These are phyloP conservation scores for Menidia beryllina DNA, from an alignment of 2,113 vertebrate genomes.

Conservation along the genomic window DNA sequence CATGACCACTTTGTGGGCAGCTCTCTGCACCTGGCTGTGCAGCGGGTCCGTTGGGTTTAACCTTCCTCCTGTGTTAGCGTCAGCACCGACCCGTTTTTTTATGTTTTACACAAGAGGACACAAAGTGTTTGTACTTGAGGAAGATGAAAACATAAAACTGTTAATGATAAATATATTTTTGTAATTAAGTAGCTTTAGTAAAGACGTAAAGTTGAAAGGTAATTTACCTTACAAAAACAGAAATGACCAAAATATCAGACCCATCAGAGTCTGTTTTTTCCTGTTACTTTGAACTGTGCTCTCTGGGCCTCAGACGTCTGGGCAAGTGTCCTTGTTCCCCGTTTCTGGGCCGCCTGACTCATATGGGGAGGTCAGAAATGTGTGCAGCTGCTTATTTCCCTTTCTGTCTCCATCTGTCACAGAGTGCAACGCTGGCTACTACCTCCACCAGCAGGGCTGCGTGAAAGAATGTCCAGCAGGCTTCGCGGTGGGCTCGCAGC, in stretches of 20 bases:
- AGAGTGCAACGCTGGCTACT: constrained; percentile 93
- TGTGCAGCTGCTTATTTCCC: neutral
- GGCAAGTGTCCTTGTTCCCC: constrained; percentile 14
- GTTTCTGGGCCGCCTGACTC: constrained; percentile 21
- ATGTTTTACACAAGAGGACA: no score
- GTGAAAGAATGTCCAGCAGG: constrained; percentile 89
- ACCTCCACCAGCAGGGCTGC: constrained; percentile 90
- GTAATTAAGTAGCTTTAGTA: neutral
- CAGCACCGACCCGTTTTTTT: no score
- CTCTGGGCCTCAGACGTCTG: constrained; percentile 5
- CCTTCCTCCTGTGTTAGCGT: no score
- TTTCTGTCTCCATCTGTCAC: constrained; percentile 32
- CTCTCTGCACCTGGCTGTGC: constrained; percentile 56
- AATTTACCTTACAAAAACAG: neutral
- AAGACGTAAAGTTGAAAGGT: neutral
- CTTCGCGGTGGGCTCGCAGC: constrained; percentile 80
- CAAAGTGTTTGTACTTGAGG: no score
- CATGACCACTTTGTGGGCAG: constrained; percentile 35
- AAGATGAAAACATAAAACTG: no score
- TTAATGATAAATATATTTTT: no score
- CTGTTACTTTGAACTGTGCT: neutral
- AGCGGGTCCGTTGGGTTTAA: constrained; percentile 39
- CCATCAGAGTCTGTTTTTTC: neutral
- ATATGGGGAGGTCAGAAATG: neutral
- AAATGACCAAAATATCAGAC: neutral